phyloP scores from a whole-genome alignment of 2,888 invertebrate species.

The Sussaba pulchella region DNA sequence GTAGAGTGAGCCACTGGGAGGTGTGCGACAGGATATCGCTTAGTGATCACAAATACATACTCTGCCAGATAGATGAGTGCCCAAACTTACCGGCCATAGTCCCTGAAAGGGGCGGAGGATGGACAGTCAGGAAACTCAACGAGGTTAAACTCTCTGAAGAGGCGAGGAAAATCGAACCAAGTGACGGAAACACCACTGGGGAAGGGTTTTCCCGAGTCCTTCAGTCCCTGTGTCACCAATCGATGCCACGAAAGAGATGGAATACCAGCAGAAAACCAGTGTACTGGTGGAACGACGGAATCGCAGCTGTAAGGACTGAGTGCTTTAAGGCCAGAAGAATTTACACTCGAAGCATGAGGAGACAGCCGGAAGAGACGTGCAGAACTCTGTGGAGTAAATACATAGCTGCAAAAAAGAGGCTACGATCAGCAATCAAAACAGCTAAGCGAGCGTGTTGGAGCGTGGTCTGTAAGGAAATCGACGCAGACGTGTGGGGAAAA shows the following conservation, averaged over 20 bases:
- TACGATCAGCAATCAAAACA: not conserved
- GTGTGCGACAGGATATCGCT: not conserved
- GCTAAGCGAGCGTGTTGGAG: not conserved
- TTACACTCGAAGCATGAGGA: not conserved
- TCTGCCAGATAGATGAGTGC: not conserved
- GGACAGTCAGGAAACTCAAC: not conserved
- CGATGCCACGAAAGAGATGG: not conserved
- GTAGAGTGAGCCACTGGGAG: not conserved
- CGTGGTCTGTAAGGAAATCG: not conserved
- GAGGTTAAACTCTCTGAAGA: not conserved
- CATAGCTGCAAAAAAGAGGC: not conserved
- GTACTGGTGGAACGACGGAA: not conserved
- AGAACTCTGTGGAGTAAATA: not conserved
- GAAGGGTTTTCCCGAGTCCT: not conserved
- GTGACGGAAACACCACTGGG: not conserved
- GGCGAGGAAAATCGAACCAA: not conserved
- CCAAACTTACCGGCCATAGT: not conserved
- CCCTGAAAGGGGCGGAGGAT: not conserved
- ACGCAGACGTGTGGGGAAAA: not conserved
- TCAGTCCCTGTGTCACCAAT: not conserved
- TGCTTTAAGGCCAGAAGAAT: not conserved
- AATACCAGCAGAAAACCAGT: not conserved
- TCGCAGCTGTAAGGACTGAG: not conserved
- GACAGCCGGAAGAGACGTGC: not conserved
- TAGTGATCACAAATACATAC: not conserved